These are phyloP conservation scores for Myotis vivesi DNA, from an alignment of 2,797 vertebrate species.

Conservation along the genomic window DNA sequence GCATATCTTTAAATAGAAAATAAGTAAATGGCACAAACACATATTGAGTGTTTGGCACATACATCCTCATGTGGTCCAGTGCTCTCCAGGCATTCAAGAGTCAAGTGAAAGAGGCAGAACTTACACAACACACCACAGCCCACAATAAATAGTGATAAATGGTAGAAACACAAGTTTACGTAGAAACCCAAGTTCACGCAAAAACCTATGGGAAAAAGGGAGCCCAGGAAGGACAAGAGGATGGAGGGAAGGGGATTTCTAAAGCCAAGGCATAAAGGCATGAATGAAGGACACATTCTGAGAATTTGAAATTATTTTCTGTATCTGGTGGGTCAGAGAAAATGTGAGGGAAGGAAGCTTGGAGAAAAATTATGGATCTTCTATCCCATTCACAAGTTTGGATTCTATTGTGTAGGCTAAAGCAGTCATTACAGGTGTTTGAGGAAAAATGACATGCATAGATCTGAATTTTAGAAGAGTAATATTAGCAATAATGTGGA, in stretches of 20 bases:
- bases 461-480: not conserved
- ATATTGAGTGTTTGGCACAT: not conserved
- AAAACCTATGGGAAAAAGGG: not conserved
- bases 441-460: not conserved
- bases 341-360: not conserved
- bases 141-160: not conserved
- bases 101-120: not conserved
- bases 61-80: not conserved
- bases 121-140: not conserved
- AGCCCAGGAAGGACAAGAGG: not conserved
- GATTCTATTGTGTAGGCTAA: not conserved
- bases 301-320: not conserved
- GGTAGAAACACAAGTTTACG: not conserved
- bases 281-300: not conserved
- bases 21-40: not conserved
- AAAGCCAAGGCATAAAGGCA: not conserved
- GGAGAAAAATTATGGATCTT: not conserved
- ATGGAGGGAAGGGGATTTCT: not conserved
- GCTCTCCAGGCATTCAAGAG: not conserved
- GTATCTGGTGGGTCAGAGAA: not conserved
- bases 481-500: not conserved
- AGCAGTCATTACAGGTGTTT: not conserved
- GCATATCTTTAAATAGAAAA: not conserved
- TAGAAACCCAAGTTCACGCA: not conserved
- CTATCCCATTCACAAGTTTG: not conserved